Conservation (phyloP, 1,140 invertebrate genomes). For the Drosophila setifemur region DNA sequence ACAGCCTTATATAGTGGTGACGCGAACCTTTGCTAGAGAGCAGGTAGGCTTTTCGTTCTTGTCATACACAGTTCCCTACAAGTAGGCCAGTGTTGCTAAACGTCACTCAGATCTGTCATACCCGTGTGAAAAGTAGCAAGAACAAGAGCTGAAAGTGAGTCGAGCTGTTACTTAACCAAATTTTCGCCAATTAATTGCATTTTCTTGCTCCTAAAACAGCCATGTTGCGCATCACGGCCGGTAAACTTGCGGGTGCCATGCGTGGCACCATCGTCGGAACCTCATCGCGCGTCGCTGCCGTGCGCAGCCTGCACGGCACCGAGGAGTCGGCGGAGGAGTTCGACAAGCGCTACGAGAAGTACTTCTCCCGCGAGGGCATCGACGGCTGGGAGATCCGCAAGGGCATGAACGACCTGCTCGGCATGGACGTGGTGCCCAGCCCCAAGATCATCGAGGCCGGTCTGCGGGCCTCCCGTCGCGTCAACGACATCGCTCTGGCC, state of each 20-base stretch:
- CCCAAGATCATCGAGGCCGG: conserved; percentile 96
- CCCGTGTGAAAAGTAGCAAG: conserved; percentile 50
- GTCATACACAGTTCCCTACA: no score
- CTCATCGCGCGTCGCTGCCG: conserved; percentile 50
- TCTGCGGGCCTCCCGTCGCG: conserved; percentile 94
- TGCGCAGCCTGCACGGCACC: conserved; percentile 76
- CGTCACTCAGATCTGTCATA: background rate
- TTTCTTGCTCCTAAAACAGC: conserved; percentile 28
- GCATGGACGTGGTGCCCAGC: conserved; percentile 97
- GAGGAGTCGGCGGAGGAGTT: conserved; percentile 87
- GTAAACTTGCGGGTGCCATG: conserved; percentile 76
- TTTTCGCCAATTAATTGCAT: conserved; percentile 47
- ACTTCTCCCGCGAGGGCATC: conserved; percentile 94
- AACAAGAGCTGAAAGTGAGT: conserved; percentile 63
- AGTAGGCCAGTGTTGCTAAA: background rate
- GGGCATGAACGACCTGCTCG: conserved; percentile 91
- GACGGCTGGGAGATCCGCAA: conserved; percentile 98
- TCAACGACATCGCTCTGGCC: conserved; percentile 97
- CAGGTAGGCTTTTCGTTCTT: no score
- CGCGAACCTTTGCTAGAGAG: no score
- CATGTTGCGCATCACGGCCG: conserved; percentile 84
- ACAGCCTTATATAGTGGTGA: no score
- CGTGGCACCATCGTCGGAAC: conserved; percentile 66
- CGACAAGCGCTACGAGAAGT: conserved; percentile 90
- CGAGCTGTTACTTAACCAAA: conserved; percentile 74